phyloP scores from a whole-genome alignment of 37 sponge, comb jelly and placozoan species.

The Amphimedon queenslandica region DNA sequence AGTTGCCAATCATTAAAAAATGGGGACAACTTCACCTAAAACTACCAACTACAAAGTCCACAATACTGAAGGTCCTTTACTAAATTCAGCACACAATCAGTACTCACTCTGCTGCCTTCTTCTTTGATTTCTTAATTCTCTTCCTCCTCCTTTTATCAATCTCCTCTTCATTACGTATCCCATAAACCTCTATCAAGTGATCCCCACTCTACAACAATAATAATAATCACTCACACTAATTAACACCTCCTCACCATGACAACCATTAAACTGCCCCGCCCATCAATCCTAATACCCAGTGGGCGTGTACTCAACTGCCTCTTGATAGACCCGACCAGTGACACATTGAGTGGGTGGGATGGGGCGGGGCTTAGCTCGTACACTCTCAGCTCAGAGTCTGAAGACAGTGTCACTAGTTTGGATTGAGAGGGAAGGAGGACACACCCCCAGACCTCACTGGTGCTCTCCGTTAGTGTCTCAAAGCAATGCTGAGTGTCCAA shows the following conservation, averaged over 20 bases:
- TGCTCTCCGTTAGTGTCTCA: constrained; percentile 74
- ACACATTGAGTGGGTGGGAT: too few relatives aligned
- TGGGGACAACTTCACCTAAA: too few relatives aligned
- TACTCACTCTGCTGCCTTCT: constrained; percentile 11
- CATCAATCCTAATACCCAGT: background rate
- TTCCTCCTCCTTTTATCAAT: constrained; percentile 45
- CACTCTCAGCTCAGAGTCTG: constrained; percentile 52
- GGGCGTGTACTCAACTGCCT: background rate
- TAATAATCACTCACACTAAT: background rate
- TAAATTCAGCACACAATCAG: too few relatives aligned
- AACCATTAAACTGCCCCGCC: background rate
- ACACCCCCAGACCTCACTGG: constrained; percentile 65
- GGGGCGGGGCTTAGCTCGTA: constrained; percentile 27
- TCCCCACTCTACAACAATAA: constrained; percentile 28
- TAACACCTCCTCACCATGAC: background rate
- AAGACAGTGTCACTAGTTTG: constrained; percentile 62
- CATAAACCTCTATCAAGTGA: constrained; percentile 53
- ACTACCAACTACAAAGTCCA: too few relatives aligned
- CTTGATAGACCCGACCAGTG: background rate
- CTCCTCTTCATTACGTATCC: constrained; percentile 50
- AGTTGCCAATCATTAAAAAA: too few relatives aligned
- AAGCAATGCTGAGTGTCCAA: constrained; percentile 92
- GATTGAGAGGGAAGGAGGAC: constrained; percentile 29
- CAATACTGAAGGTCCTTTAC: too few relatives aligned
- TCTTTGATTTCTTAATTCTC: constrained; percentile 50